Conservation (phyloP, 2,888 invertebrate genomes). For the Eudemis profundana region DNA sequence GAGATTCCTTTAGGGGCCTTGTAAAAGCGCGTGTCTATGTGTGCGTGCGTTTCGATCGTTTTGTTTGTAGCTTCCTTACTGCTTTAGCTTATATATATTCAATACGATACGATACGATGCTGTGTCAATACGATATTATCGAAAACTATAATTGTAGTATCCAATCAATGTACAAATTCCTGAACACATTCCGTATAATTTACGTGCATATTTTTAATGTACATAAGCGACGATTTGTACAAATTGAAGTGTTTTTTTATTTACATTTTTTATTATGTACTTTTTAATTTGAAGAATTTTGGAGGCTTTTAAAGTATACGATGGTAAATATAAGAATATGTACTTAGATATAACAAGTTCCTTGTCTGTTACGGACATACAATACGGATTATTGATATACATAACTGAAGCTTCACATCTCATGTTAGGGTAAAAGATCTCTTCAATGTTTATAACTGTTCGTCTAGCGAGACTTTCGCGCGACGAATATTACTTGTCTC, state of each 20-base stretch:
- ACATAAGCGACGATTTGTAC: constrained; percentile 66
- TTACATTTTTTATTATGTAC: constrained; percentile 63
- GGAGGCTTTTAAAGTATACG: constrained; percentile 85
- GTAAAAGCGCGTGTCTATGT: too few species aligned
- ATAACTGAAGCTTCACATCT: constrained; percentile 1
- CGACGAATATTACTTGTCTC: too few species aligned
- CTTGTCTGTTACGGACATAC: constrained; percentile 59
- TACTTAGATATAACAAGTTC: constrained; percentile 83
- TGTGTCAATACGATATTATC: too few species aligned
- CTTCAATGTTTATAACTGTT: too few species aligned
- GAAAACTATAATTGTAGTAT: constrained; percentile 8
- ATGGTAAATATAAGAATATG: constrained; percentile 80
- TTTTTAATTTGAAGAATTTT: constrained; percentile 74
- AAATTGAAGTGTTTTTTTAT: constrained; percentile 70
- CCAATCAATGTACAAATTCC: constrained; percentile 29
- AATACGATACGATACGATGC: too few species aligned
- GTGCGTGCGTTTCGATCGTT: too few species aligned
- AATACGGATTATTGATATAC: constrained; percentile 17
- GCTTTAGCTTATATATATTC: too few species aligned
- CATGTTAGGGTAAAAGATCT: too few species aligned
- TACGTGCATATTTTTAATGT: constrained; percentile 47
- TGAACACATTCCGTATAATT: constrained; percentile 38
- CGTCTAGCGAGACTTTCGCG: too few species aligned
- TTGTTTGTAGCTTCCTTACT: too few species aligned
- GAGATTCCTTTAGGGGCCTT: too few species aligned